phyloP scores from a whole-genome alignment of 2,888 invertebrate species.

The Ellobium chinense region DNA sequence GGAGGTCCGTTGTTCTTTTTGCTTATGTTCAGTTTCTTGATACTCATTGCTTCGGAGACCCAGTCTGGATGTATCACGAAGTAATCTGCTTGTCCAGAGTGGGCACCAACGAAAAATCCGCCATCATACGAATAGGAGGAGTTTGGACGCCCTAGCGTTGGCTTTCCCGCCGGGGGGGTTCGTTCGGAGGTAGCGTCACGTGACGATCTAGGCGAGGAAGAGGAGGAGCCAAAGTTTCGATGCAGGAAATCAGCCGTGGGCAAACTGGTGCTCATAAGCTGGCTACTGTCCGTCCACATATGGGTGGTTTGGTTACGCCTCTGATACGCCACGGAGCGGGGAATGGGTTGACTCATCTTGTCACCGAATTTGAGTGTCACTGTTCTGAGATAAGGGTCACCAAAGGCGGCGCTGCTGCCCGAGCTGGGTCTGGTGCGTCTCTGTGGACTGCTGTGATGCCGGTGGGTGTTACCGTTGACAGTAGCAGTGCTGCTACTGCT shows the following conservation, averaged over 20 bases:
- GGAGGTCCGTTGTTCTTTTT: conserved; percentile 16
- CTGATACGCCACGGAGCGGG: conserved; percentile 55
- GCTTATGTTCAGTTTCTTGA: conserved; percentile 64
- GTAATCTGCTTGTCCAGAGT: conserved; percentile 61
- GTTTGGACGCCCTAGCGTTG: conserved; percentile 45
- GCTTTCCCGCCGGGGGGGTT: conserved; percentile 47
- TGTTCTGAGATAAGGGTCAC: background rate
- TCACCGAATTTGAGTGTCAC: background rate
- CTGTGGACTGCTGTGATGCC: background rate
- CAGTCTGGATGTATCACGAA: conserved; percentile 77
- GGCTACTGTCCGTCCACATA: conserved; percentile 61
- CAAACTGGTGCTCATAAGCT: conserved; percentile 46
- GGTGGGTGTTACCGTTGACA: too few species aligned
- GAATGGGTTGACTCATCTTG: conserved; percentile 42
- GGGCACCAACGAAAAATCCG: conserved; percentile 67
- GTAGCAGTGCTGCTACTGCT: background rate
- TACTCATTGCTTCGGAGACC: conserved; percentile 74
- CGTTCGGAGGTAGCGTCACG: conserved; percentile 54
- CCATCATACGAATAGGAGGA: conserved; percentile 68
- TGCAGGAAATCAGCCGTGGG: conserved; percentile 53
- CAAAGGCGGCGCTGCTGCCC: too few species aligned
- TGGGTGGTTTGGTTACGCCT: conserved; percentile 63
- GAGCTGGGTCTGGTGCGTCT: background rate
- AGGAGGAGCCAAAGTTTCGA: conserved; percentile 52
- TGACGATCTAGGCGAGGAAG: conserved; percentile 55